Evolutionary conservation across 2,888 invertebrate species (phyloP), one percentile per base, ranked within the genome.

Genomic region (Xestoiulus laeticollis): DNA sequence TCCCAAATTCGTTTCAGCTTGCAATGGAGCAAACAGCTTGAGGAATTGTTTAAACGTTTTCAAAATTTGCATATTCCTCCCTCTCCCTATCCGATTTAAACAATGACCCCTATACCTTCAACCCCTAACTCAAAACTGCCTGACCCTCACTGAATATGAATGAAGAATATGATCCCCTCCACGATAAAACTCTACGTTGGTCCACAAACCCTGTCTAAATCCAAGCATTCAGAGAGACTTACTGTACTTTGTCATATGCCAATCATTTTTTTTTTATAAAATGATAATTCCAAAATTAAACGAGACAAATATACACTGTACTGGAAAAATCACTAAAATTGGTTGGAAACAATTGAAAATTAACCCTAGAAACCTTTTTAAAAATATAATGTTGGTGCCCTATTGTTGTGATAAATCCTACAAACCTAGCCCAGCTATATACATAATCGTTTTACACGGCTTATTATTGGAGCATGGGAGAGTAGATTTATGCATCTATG

Each of bases 141-240:
- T 78, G 78, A 78, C 78, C 78, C 78, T 30, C 30, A 30, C 14
- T 26, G 30, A 78, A 78, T 30, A 78, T 78, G 78, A 78, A 78
- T 78, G 78, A 14, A 78, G 22, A 78, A 78, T 78, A 26, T 78
- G 78, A 78, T 78, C 78, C 78, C 78, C 78, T 26, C n/a, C 30
- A 14, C 22, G 78, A 68, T 68, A 68, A 68, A 48, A 26, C 26
- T n/a, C 68, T 22, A 78, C 78, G 78, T 78, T 78, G 78, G 78
- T 78, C 78, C 30, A 12, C 30, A 78, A n/a, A 30, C 30, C 78
- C 2, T 12, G 78, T 26, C 26, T 78, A 78, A 78, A 30, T 78
- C 78, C 30, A 5, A 30, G 78, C 30, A 78, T 78, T 78, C 78
- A 78, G 0, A 30, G 30, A 78, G 30, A 14, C 78, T 30, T 22